Base-by-base conservation (phyloP, 2,113 vertebrate genomes). In the Cavia porcellus region DNA sequence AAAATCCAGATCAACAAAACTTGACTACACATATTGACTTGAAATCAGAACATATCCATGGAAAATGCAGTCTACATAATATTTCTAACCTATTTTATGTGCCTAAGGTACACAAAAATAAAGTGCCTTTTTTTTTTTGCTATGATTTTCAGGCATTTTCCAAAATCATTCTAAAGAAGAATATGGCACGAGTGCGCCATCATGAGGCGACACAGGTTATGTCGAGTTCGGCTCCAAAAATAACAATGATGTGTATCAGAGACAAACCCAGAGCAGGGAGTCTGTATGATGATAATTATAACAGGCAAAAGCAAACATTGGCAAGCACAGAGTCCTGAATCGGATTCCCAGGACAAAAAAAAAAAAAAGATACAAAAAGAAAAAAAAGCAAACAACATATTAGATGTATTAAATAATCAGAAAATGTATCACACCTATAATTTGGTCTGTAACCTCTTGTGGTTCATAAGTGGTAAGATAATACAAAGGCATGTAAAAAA, bases 1-100 rank as follows among this genome's bases (percentile, higher is more conserved):
- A 84, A 80, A 95, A 85, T 88, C 87, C 95, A 95, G n/a, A n/a
- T 84, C 70, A 61, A 92, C 75, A 84, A 81, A 96, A 47, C 95
- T 92, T 90, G 96, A 87, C 90, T 79, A 47, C 35, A 11, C 52
- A 68, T 94, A 97, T 82, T 97, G 80, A 98, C 85, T 24, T 90
- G 38, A 22, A 90, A 84, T 95, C 77, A 81, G 59, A 89, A 70
- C 52, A 61, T 93, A 86, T n/a, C 92, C 84, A 81, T 82, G 87
- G 84, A 96, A 97, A 85, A 52, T 95, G 38, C 72, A 95, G 86
- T 14, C 72, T 96, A 62, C 70, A 47, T 59, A 96, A 95, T 88
- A 93, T 96, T 96, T 92, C 93, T 20, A 91, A 97, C 94, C 64
- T 95, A 79, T 92, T 96, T 97, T 94, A 75, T 96, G 74, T 88